These are phyloP conservation scores for Solea senegalensis DNA, from an alignment of 2,113 vertebrate genomes.

Conservation along the genomic window DNA sequence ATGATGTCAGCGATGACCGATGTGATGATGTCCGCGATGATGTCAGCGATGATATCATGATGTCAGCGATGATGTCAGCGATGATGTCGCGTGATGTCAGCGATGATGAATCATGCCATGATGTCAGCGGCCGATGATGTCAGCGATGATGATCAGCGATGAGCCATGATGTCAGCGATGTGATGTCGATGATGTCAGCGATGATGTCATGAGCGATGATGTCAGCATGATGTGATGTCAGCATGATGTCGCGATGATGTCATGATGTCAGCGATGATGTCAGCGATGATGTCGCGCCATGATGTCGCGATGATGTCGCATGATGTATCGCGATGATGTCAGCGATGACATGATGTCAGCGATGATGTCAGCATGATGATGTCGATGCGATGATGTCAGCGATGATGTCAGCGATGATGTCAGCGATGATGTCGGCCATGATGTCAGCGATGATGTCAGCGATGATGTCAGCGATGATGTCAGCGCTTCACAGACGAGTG, in stretches of 20 bases:
- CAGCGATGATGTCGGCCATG: constrained; percentile 43
- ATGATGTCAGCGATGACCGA: constrained; percentile 67
- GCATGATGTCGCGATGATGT: neutral
- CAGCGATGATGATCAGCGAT: constrained; percentile 56
- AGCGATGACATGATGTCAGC: constrained; percentile 66
- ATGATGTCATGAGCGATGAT: no score
- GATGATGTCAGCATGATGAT: neutral
- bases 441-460: neutral
- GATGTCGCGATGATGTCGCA: neutral
- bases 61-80: constrained; percentile 60
- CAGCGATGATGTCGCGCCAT: neutral
- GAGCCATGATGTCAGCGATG: no score
- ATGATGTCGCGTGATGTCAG: constrained; percentile 29
- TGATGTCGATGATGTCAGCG: neutral
- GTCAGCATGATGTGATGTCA: no score
- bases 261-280: constrained; percentile 34
- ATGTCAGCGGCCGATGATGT: neutral
- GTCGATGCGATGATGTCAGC: constrained; percentile 59
- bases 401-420: constrained; percentile 13
- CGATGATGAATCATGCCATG: no score
- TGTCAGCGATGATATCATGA: no score
- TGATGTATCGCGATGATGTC: neutral
- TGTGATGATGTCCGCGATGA: neutral
- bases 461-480: neutral
- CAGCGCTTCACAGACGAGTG: constrained; percentile 72